phyloP scores from a whole-genome alignment of 2,888 invertebrate species.

The Ennomos quercinarius region DNA sequence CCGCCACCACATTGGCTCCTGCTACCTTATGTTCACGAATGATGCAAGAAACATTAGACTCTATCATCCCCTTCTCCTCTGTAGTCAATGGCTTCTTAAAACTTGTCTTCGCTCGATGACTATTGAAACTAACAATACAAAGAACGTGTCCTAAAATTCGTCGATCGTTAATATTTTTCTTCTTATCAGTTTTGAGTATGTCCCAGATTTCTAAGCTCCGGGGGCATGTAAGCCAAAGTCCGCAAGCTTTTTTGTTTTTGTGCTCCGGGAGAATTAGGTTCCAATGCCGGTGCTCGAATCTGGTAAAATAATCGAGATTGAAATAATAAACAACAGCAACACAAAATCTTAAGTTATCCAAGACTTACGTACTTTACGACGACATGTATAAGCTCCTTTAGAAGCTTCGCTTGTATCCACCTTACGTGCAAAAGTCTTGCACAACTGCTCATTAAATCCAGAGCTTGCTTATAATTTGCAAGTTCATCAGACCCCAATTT shows the following conservation, averaged over 20 bases:
- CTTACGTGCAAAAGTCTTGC: slow-evolving; percentile 63
- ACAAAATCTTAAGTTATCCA: neutral
- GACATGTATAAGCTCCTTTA: slow-evolving; percentile 59
- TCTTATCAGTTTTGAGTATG: slow-evolving; percentile 55
- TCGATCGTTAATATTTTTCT: slow-evolving; percentile 54
- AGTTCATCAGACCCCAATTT: slow-evolving; percentile 48
- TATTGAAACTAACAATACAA: slow-evolving; percentile 62
- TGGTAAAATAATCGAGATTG: slow-evolving; percentile 33
- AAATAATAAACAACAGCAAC: no score
- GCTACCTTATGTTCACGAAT: slow-evolving; percentile 52
- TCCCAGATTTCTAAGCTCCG: slow-evolving; percentile 73
- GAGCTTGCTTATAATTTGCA: slow-evolving; percentile 61
- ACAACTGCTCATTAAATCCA: slow-evolving; percentile 65
- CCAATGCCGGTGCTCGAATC: slow-evolving; percentile 72
- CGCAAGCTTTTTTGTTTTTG: slow-evolving; percentile 53
- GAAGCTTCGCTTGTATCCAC: slow-evolving; percentile 68
- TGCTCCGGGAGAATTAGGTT: slow-evolving; percentile 70
- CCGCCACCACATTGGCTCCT: slow-evolving; percentile 23
- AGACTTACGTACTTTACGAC: slow-evolving; percentile 57
- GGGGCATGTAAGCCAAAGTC: slow-evolving; percentile 63
- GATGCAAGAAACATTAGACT: slow-evolving; percentile 51
- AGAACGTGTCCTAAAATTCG: slow-evolving; percentile 60
- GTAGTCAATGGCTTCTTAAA: slow-evolving; percentile 42
- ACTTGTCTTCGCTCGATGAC: slow-evolving; percentile 37
- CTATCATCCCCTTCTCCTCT: slow-evolving; percentile 59